phyloP scores from a whole-genome alignment of 2,888 invertebrate genomes.

The Himalopsyche kuldschensis region DNA sequence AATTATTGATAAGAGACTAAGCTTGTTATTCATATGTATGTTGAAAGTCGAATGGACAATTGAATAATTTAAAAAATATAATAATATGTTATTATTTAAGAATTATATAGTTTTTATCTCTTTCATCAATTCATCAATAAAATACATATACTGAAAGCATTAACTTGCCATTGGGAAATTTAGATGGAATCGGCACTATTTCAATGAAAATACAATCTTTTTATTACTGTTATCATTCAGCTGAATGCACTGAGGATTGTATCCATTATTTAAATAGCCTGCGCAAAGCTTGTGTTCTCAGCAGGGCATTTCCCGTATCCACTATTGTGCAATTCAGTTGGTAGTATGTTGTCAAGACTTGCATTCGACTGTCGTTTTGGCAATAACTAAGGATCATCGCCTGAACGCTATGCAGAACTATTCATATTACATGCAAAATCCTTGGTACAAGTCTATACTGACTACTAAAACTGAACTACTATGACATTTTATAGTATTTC shows the following conservation, averaged over 20 bases:
- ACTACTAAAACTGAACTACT: neutral
- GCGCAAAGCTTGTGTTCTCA: neutral
- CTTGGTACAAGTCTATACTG: neutral
- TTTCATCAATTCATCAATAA: no score
- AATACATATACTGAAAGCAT: no score
- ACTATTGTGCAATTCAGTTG: constrained; percentile 9
- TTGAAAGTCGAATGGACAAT: no score
- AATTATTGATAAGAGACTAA: no score
- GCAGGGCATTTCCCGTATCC: neutral
- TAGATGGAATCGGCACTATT: no score
- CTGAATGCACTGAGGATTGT: neutral
- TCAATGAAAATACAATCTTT: neutral
- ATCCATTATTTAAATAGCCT: neutral
- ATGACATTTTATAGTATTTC: neutral
- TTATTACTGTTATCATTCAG: neutral
- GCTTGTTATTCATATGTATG: no score
- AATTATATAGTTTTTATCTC: no score
- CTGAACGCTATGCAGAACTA: neutral
- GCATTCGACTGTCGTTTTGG: constrained; percentile 24
- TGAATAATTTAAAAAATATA: no score
- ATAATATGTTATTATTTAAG: no score
- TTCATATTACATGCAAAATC: constrained; percentile 11
- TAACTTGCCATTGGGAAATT: no score
- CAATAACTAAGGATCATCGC: constrained; percentile 26
- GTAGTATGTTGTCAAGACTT: constrained; percentile 17